Conservation (phyloP, 1,140 invertebrate genomes). For the Drosophila serrata region DNA sequence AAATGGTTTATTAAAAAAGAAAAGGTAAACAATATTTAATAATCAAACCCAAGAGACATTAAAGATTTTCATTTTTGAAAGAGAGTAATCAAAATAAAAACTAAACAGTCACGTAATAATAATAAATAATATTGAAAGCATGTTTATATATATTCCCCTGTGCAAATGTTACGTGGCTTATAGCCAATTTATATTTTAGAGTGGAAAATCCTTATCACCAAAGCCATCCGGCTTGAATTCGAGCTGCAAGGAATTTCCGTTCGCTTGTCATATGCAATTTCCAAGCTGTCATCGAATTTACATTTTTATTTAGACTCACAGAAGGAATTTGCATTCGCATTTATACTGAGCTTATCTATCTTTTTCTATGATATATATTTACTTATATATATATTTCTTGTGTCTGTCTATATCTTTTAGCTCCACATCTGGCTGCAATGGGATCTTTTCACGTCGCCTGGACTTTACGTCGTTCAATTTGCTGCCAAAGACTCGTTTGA, state of each 20-base stretch:
- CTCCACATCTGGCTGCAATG: slow-evolving; percentile 94
- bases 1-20: slow-evolving; percentile 3
- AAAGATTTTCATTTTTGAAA: too few relatives aligned
- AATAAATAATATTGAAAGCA: not conserved
- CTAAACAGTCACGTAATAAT: slow-evolving; percentile 53
- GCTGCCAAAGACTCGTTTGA: slow-evolving; percentile 97
- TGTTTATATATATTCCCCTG: not conserved
- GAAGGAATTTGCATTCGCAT: slow-evolving; percentile 26
- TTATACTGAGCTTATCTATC: slow-evolving; percentile 32
- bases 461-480: slow-evolving; percentile 98
- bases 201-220: slow-evolving; percentile 35
- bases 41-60: not conserved
- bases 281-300: slow-evolving; percentile 50
- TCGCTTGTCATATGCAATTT: slow-evolving; percentile 54
- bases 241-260: slow-evolving; percentile 37
- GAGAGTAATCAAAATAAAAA: not conserved
- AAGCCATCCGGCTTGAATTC: slow-evolving; percentile 37
- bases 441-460: slow-evolving; percentile 94
- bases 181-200: slow-evolving; percentile 25
- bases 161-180: slow-evolving; percentile 26
- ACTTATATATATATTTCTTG: slow-evolving; percentile 28
- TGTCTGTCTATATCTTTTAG: slow-evolving; percentile 86
- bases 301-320: slow-evolving; percentile 38
- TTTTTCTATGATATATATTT: slow-evolving; percentile 26
- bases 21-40: slow-evolving; percentile 2